Evolutionary conservation across 2,888 invertebrate species (phyloP), one percentile per base, ranked within the genome.

Genomic region (Pelosia muscerda): DNA sequence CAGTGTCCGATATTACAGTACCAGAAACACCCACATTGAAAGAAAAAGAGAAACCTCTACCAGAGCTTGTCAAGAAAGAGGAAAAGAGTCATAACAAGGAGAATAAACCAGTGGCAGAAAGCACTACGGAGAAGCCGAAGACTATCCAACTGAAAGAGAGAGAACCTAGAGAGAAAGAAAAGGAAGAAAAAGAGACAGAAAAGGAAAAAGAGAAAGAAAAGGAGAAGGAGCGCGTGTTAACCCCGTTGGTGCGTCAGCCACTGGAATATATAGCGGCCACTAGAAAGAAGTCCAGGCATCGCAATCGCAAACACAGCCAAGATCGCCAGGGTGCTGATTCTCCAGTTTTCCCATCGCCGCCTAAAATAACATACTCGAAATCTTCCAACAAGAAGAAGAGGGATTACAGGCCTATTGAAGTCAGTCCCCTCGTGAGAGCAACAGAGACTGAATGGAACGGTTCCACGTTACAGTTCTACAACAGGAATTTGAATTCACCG

Each of bases 221-320:
- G 68, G 90, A 93, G 15, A 94, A 93, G 78, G 95, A 96, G 76
- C 91, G 93, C 63, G 94, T 96, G 2, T 86, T 96, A 73, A 96
- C 96, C 66, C 97, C 97, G 62, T 89, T 96, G 74, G 96, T 97
- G 77, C 96, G 97, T 69, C 97, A 97, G 87, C 97, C 97, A 49
- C 92, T 97, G 79, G 98, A 98, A 80, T 97, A 97, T 83, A 92
- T 97, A 72, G 96, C 96, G 63, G 96, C 97, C 70, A 96, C 97
- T 84, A 96, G 96, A 88, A 97, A 97, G 91, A 97, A 97, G 87
- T 95, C 96, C 75, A 95, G 95, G 75, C 96, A 96, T 90, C 96
- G 96, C 86, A 96, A 96, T 81, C 93, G 95, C 75, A 96, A 96
- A 84, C 96, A 96, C 79, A 95, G 95, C 84, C 96, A 96, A 78